phyloP scores from a whole-genome alignment of 2,888 invertebrate species.

The Encarsia formosa region DNA sequence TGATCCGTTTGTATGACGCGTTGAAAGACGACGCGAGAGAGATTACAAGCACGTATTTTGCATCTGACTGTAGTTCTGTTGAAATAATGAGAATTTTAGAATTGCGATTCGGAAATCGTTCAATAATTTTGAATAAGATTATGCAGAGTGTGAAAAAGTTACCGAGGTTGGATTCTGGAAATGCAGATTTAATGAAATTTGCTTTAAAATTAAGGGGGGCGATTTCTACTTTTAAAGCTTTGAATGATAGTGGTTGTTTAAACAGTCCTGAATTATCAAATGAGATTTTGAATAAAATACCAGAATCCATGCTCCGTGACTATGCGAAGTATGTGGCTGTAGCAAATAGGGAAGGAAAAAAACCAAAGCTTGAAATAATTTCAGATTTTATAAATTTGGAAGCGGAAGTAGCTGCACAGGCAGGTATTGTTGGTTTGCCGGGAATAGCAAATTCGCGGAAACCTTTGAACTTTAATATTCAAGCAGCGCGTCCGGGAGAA shows the following conservation, averaged over 20 bases:
- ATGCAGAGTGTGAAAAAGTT: too few relatives aligned
- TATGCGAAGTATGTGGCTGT: background rate
- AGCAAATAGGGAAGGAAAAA: background rate
- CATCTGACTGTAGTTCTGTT: background rate
- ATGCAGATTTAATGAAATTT: background rate
- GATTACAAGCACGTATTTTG: background rate
- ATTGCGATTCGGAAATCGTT: background rate
- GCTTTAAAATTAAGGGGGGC: background rate
- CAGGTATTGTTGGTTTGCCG: background rate
- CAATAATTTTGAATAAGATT: too few relatives aligned
- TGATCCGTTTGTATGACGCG: background rate
- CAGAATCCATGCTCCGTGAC: background rate
- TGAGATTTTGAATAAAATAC: background rate
- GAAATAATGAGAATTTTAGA: background rate
- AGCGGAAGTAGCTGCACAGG: background rate
- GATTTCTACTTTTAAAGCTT: background rate
- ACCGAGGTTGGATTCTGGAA: background rate
- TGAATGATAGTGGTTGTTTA: background rate
- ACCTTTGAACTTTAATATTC: too few relatives aligned
- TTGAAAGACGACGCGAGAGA: background rate
- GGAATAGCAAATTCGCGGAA: too few relatives aligned
- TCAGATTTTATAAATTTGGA: background rate
- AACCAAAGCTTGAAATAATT: background rate
- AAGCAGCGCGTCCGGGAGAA: too few relatives aligned
- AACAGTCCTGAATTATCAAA: background rate